These are phyloP conservation scores for Nyleta sp. DNA, from an alignment of 2,888 invertebrate genomes.

Conservation along the genomic window DNA sequence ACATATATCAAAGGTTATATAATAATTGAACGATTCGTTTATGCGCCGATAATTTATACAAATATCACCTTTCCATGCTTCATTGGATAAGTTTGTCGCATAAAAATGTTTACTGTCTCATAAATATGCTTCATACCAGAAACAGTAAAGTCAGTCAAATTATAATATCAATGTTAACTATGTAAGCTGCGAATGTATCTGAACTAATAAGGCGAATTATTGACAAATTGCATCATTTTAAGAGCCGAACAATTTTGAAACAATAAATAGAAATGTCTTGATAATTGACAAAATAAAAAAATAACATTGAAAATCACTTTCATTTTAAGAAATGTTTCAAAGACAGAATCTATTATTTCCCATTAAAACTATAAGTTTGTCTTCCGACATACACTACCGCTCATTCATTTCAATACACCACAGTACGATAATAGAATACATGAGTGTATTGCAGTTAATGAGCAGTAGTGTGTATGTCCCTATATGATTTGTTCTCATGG, in stretches of 20 bases:
- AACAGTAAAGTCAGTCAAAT: slow-evolving; percentile 17
- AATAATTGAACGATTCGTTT: slow-evolving; percentile 37
- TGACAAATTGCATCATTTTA: background rate
- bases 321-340: too few species aligned
- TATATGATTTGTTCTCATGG: too few species aligned
- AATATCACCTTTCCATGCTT: slow-evolving; percentile 33
- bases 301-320: background rate
- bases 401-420: too few species aligned
- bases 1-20: slow-evolving; percentile 19
- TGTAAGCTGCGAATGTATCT: background rate
- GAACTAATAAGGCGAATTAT: background rate
- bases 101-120: slow-evolving; percentile 22
- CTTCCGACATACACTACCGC: too few species aligned
- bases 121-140: slow-evolving; percentile 16
- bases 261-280: too few species aligned
- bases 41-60: slow-evolving; percentile 15
- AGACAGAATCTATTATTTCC: too few species aligned
- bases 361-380: too few species aligned
- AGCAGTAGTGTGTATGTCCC: too few species aligned
- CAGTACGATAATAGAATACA: too few species aligned
- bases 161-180: slow-evolving; percentile 17
- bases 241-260: too few species aligned
- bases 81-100: slow-evolving; percentile 18
- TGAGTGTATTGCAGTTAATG: too few species aligned
- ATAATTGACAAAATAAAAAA: too few species aligned